Conservation (phyloP, 2,797 vertebrate species). For the Phaenicophaeus curvirostris region DNA sequence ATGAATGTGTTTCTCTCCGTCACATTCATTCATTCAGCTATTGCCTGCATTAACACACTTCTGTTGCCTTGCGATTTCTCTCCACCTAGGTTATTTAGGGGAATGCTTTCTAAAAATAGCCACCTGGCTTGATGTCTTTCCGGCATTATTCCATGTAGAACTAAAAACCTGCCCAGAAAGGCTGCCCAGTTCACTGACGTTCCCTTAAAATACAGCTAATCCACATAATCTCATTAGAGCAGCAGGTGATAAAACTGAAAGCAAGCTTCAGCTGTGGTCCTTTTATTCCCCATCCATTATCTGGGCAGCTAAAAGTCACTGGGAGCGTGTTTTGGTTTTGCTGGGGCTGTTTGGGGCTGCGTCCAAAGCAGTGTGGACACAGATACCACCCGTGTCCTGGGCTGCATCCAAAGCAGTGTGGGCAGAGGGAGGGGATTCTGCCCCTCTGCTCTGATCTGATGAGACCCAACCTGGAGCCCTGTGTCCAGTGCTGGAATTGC, state of each 20-base stretch:
- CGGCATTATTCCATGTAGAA: neutral
- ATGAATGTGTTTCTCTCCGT: neutral
- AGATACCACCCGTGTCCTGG: no score
- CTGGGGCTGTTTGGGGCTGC: neutral
- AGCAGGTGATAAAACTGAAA: slow-evolving; percentile 34
- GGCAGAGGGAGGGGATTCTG: no score
- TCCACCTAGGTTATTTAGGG: neutral
- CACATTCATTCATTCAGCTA: accelerated
- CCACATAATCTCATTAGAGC: slow-evolving; percentile 48
- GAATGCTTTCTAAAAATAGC: neutral
- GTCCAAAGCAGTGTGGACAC: no score
- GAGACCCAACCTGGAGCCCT: no score
- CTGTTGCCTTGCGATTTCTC: neutral
- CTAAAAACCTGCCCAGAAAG: neutral
- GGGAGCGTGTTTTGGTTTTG: neutral
- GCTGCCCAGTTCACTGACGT: neutral
- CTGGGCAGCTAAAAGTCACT: neutral
- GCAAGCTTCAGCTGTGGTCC: neutral
- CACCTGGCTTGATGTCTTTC: neutral
- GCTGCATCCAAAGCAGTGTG: no score
- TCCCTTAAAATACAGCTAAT: slow-evolving; percentile 43
- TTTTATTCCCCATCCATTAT: neutral
- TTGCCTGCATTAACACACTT: neutral
- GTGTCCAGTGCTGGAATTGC: no score
- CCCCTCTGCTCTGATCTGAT: no score